A percentile compares a stretch with the other conserved stretches of the same genome.
Evolutionary conservation across 1,140 invertebrate species (phyloP).

Genomic region (Papilio machaon): DNA sequence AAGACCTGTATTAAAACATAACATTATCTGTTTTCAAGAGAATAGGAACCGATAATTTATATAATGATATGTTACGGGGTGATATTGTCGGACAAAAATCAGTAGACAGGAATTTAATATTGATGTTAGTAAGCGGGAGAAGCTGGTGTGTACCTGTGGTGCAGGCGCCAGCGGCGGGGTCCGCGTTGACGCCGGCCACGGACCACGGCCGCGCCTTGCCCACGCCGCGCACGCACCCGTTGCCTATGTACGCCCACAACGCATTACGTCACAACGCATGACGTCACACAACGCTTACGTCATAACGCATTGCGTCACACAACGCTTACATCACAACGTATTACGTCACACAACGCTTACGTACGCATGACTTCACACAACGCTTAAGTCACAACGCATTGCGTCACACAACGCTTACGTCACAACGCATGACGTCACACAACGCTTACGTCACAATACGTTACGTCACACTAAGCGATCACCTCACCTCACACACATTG

Average conservation of each 20-base stretch:
- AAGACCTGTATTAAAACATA: too few relatives aligned
- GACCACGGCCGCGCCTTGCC: constrained; percentile 78
- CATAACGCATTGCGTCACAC: constrained; percentile 31
- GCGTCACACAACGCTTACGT: background rate
- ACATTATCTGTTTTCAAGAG: too few relatives aligned
- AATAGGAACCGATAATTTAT: too few relatives aligned
- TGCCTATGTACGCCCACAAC: constrained; percentile 58
- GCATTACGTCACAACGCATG: constrained; percentile 59
- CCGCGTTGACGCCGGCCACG: constrained; percentile 75
- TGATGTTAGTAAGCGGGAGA: background rate
- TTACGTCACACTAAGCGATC: constrained; percentile 23
- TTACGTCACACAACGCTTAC: background rate
- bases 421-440: constrained; percentile 50
- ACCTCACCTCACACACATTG: background rate
- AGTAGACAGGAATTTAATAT: background rate
- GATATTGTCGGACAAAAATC: too few relatives aligned
- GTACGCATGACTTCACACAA: constrained; percentile 42
- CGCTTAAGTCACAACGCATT: constrained; percentile 34
- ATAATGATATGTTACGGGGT: too few relatives aligned
- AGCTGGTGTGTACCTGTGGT: constrained; percentile 64
- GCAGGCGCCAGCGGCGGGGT: constrained; percentile 66
- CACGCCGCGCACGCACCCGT: constrained; percentile 71
- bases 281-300: constrained; percentile 29
- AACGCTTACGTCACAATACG: constrained; percentile 30
- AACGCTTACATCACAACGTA: constrained; percentile 31